Conservation (phyloP, 2,888 invertebrate species). For the Cyclophora albipunctata region DNA sequence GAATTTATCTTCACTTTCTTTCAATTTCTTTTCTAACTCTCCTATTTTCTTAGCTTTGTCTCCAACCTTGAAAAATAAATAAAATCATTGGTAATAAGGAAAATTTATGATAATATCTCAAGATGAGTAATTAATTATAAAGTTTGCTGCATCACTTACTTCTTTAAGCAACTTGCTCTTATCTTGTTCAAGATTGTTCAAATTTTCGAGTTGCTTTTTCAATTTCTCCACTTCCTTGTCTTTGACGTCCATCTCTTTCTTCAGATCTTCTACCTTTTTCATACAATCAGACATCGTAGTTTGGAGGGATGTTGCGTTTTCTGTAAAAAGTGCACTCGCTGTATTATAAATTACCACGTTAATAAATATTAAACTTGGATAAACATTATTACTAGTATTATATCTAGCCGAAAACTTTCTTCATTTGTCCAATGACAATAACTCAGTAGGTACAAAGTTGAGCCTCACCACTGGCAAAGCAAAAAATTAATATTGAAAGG, state of each 20-base stretch:
- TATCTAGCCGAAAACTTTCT: no score
- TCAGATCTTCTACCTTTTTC: slow-evolving; percentile 79
- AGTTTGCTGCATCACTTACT: slow-evolving; percentile 35
- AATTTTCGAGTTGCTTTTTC: slow-evolving; percentile 73
- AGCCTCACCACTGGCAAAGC: no score
- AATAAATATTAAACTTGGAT: no score
- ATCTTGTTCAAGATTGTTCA: slow-evolving; percentile 68
- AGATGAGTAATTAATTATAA: background rate
- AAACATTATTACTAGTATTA: no score
- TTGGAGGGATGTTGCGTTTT: slow-evolving; percentile 71
- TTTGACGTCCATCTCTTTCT: slow-evolving; percentile 78
- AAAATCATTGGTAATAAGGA: background rate
- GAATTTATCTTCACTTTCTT: slow-evolving; percentile 79
- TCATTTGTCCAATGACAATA: no score
- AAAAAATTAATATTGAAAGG: no score
- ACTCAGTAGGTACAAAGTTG: no score
- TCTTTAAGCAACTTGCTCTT: slow-evolving; percentile 77
- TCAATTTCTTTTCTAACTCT: slow-evolving; percentile 80
- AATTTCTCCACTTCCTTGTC: slow-evolving; percentile 78
- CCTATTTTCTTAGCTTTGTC: slow-evolving; percentile 77
- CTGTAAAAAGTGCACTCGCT: slow-evolving; percentile 36
- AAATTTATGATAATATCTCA: background rate
- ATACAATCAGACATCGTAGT: slow-evolving; percentile 71
- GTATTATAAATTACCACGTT: no score
- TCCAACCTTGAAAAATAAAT: slow-evolving; percentile 63